Percentiles rank a stretch among this genome's conserved stretches.
Evolutionary conservation across 2,888 invertebrate species (phyloP).

Genomic region (Copidosoma aretas): DNA sequence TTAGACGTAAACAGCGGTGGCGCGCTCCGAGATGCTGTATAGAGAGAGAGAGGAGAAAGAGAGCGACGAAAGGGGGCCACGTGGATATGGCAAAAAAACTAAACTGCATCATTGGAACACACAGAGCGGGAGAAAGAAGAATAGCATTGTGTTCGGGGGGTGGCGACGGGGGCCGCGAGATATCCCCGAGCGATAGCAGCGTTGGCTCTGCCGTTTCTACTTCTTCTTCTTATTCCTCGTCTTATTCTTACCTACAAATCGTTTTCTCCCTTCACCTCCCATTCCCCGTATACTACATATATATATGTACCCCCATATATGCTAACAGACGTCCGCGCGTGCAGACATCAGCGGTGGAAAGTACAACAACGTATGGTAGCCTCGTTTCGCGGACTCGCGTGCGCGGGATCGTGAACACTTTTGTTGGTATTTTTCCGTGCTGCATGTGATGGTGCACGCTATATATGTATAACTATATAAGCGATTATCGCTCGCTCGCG

Average conservation of each 20-base stretch:
- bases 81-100: conserved; percentile 1
- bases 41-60: conserved; percentile 13
- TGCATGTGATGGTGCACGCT: too few relatives aligned
- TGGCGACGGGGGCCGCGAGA: conserved; percentile 26
- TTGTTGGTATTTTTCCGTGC: too few relatives aligned
- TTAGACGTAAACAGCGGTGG: conserved; percentile 31
- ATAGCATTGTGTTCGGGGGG: conserved; percentile 33
- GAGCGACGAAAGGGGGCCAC: conserved; percentile 8
- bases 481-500: conserved; percentile 25
- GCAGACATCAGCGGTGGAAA: too few relatives aligned
- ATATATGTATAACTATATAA: not conserved
- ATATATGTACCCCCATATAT: too few relatives aligned
- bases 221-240: conserved; percentile 4
- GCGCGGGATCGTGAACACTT: too few relatives aligned
- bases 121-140: conserved; percentile 20
- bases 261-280: not conserved
- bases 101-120: not conserved
- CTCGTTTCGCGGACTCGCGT: too few relatives aligned
- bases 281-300: not conserved
- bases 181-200: conserved; percentile 35
- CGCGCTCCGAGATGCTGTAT: not conserved
- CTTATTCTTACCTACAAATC: conserved; percentile 33
- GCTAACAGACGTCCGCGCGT: too few relatives aligned
- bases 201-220: not conserved
- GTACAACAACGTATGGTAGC: too few relatives aligned